A percentile compares a stretch with the other conserved stretches of the same genome.
Conservation (phyloP, 2,888 invertebrate species). For the Calameuta idolon region DNA sequence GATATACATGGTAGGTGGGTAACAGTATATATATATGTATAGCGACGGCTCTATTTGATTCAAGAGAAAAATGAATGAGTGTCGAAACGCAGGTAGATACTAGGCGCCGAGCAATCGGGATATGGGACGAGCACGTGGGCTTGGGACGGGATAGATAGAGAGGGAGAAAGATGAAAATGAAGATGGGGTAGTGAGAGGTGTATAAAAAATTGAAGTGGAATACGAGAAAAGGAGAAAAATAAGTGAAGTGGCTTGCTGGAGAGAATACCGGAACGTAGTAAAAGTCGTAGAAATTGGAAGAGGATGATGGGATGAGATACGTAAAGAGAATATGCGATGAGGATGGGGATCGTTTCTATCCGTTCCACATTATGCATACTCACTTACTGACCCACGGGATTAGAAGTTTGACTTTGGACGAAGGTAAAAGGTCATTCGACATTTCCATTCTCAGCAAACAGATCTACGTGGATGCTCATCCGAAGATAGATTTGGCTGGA, state of each 20-base stretch:
- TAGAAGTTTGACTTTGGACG: conserved; percentile 17
- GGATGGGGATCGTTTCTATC: conserved; percentile 20
- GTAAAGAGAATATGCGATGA: conserved; percentile 39
- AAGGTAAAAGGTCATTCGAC: background rate
- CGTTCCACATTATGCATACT: conserved; percentile 36
- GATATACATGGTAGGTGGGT: background rate
- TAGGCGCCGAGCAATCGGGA: conserved; percentile 18
- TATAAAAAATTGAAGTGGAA: background rate
- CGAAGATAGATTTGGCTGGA: background rate
- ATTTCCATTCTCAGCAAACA: background rate
- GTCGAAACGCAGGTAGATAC: background rate
- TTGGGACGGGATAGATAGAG: conserved; percentile 25
- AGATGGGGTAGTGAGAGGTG: conserved; percentile 18
- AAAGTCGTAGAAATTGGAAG: background rate
- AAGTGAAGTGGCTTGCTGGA: background rate
- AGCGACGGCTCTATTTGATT: background rate
- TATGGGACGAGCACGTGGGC: conserved; percentile 30
- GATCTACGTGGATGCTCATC: background rate
- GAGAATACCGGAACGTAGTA: background rate
- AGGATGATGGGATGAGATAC: conserved; percentile 4
- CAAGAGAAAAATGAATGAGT: background rate
- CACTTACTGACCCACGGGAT: conserved; percentile 30
- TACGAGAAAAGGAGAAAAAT: background rate
- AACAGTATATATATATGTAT: background rate
- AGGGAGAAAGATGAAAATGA: conserved; percentile 12